Percentiles rank a stretch among this genome's conserved stretches.
These are phyloP conservation scores for Apodemia zela DNA, from an alignment of 2,888 invertebrate species.

Conservation along the genomic window DNA sequence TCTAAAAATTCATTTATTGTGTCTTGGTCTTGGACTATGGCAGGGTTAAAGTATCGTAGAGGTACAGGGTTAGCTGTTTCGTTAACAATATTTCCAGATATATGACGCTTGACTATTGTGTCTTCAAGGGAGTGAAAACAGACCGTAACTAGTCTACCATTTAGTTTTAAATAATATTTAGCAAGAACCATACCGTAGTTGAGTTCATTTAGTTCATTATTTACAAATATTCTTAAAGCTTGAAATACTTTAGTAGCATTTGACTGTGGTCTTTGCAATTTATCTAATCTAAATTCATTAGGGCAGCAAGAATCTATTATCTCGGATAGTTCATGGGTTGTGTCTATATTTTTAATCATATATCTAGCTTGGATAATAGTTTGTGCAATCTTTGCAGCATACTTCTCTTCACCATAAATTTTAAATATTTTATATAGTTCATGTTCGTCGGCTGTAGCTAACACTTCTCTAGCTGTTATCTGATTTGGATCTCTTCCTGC, in stretches of 20 bases:
- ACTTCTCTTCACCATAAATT: conserved; percentile 94
- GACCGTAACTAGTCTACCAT: conserved; percentile 89
- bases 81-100: conserved; percentile 87
- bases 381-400: conserved; percentile 91
- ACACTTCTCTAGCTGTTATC: conserved; percentile 92
- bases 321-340: conserved; percentile 90
- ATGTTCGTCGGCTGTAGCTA: conserved; percentile 88
- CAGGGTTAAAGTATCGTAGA: conserved; percentile 85
- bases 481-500: conserved; percentile 83
- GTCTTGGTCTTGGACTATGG: conserved; percentile 78
- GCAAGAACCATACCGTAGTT: conserved; percentile 92
- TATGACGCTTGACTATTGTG: conserved; percentile 93
- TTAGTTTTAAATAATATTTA: conserved; percentile 86
- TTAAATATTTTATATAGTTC: conserved; percentile 92
- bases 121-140: conserved; percentile 97
- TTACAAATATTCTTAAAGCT: conserved; percentile 96
- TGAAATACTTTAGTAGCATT: conserved; percentile 95
- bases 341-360: conserved; percentile 86
- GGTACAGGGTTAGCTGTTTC: conserved; percentile 86
- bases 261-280: conserved; percentile 87
- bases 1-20: conserved; percentile 82
- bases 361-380: conserved; percentile 92
- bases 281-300: conserved; percentile 82
- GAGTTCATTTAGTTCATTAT: conserved; percentile 97
- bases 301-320: conserved; percentile 84